These are phyloP conservation scores for Odocoileus virginianus DNA, from an alignment of 2,113 vertebrate genomes.

Conservation along the genomic window DNA sequence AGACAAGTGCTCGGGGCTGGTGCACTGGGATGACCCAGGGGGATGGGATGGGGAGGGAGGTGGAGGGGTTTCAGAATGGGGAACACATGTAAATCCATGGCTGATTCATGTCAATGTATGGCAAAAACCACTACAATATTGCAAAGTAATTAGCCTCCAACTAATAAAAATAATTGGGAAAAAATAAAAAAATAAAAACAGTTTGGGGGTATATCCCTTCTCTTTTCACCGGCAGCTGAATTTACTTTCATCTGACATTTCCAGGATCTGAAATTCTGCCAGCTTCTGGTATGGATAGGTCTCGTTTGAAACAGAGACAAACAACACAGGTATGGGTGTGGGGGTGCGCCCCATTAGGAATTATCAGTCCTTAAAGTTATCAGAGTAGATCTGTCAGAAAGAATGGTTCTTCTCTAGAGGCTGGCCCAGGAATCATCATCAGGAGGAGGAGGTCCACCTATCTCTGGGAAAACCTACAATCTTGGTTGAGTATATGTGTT, in stretches of 20 bases:
- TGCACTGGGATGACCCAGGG: too few relatives aligned
- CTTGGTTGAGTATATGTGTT: not conserved
- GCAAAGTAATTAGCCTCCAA: too few relatives aligned
- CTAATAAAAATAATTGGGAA: too few relatives aligned
- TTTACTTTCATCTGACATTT: not conserved
- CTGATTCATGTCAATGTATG: too few relatives aligned
- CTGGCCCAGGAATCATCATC: not conserved
- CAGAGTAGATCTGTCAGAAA: not conserved
- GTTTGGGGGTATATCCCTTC: not conserved
- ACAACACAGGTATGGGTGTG: not conserved
- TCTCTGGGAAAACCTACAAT: not conserved
- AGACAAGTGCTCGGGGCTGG: too few relatives aligned
- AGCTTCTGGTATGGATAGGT: not conserved
- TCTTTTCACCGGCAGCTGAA: not conserved
- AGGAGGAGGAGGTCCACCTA: not conserved
- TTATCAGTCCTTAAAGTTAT: not conserved
- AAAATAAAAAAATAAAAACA: not conserved
- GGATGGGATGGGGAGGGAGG: too few relatives aligned
- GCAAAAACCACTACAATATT: too few relatives aligned
- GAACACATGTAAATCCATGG: too few relatives aligned
- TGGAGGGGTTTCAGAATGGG: too few relatives aligned
- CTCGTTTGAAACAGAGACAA: not conserved
- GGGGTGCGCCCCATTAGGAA: not conserved
- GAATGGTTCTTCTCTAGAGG: slow-evolving; percentile 3
- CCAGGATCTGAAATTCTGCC: not conserved